These are phyloP conservation scores for Campoplex capitator DNA, from an alignment of 2,888 invertebrate genomes.

Conservation along the genomic window DNA sequence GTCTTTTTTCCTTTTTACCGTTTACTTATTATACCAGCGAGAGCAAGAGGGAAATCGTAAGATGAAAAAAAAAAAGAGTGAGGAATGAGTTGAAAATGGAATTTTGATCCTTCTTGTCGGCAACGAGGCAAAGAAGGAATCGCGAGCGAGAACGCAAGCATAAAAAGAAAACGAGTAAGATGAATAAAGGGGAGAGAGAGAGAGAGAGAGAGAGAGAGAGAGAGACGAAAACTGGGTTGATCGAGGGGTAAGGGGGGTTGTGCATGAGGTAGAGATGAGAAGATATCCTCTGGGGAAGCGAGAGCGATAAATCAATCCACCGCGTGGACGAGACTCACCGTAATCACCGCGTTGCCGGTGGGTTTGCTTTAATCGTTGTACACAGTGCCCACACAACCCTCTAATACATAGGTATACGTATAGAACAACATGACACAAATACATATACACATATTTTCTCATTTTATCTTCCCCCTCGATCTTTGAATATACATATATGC, in stretches of 20 bases:
- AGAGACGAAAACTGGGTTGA: constrained; percentile 36
- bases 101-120: constrained; percentile 57
- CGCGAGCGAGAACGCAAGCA: not conserved
- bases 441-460: constrained; percentile 3
- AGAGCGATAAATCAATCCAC: constrained; percentile 79
- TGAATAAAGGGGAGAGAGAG: not conserved
- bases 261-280: constrained; percentile 68
- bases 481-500: constrained; percentile 43
- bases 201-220: constrained; percentile 33
- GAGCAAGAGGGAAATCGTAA: not conserved
- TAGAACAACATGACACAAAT: not conserved
- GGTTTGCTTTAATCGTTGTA: constrained; percentile 79
- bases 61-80: not conserved
- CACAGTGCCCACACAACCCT: constrained; percentile 66
- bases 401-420: constrained; percentile 14
- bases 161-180: not conserved
- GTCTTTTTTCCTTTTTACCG: constrained; percentile 29
- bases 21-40: constrained; percentile 2
- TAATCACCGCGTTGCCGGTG: constrained; percentile 78
- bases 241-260: constrained; percentile 41
- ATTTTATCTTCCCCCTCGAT: constrained; percentile 42
- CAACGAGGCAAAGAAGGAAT: constrained; percentile 37
- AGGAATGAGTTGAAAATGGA: constrained; percentile 44
- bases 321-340: constrained; percentile 72
- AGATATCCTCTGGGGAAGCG: constrained; percentile 63